Base-by-base conservation (phyloP, 2,797 vertebrate genomes). In the Microcaecilia unicolor region DNA sequence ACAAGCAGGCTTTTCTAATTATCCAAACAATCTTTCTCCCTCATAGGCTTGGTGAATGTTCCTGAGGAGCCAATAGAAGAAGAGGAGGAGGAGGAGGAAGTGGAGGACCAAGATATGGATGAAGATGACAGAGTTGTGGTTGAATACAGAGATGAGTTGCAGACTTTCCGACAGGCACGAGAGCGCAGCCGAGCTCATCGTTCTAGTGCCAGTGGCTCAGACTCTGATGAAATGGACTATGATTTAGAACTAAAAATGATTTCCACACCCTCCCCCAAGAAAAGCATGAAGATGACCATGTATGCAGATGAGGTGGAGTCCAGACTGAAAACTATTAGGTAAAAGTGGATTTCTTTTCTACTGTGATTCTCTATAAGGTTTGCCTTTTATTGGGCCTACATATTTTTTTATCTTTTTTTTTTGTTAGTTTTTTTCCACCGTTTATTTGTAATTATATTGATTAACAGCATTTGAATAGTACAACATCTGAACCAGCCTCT, bases 221-320 rank as follows among this genome's bases (percentile, higher is more conserved):
- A 95, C 71, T 97, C 93, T 0, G 93, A 97, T 6, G 93, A 99
- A 55, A 99, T 99, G 96, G 96, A 99, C 72, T 99, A 98, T 11
- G 96, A 99, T 53, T 83, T 99, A 15, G 95, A 99, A 58, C 72
- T 99, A 44, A 98, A 97, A 73, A 99, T 99, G 95, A 98, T 98
- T 41, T 97, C 94, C 5, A 97, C 92, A 0, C 93, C 95, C 1
- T 96, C 94, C 1, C 94, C 93, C 8, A 98, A 98, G 67, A 98
- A 97, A 62, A 97, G 87, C 81, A 91, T 97, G 88, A 97, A 97
- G 73, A 99, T 99, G 96, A 99, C 96, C 2, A 99, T 99, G 96
- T 99, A 98, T 33, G 95, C 96, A 0, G 95, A 98, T 5, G 94
- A 98, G 72, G 81, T 99, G 38, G 93, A 97, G 36, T 85, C 76